Evolutionary conservation across 2,797 vertebrate species (phyloP), one percentile per base, ranked within the genome.

Genomic region (Phalanger gymnotis): DNA sequence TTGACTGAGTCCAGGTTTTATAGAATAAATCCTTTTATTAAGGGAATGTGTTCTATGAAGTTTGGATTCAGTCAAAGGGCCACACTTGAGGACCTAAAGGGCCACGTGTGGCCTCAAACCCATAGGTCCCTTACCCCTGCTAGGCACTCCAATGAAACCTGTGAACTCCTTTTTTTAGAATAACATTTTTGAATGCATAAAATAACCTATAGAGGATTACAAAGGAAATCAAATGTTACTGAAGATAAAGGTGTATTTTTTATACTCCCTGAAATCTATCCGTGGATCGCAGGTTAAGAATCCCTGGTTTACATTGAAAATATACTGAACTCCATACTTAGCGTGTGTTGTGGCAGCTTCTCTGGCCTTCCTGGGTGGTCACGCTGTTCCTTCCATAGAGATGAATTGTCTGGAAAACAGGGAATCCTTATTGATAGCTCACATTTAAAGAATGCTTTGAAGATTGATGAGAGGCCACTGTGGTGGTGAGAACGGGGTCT

Each of bases 401-500:
- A n/a, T 16, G 34, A 66, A 73, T 47, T 81, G 73, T 81, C 40
- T 81, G 9, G 40, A 81, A 81, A 27, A 40, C 40, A 27, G 22
- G 22, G 73, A 81, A 81, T 81, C 40, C 73, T 81, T 9, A 27
- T 11, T 81, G 40, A 47, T 81, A 81, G 22, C 7, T 47, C 40
- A 16, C 73, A 47, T 81, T 73, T 47, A 47, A 27, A 81, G 40
- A 81, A 81, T 25, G 40, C 7, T 81, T 47, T 81, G 25, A 81
- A 25, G 31, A 47, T 81, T 47, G 22, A 47, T 1, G 22, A 47
- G n/a, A 47, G 52, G 25, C 22, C 53, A 7, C 27, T 47, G 73
- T n/a, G 22, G 2, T 27, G 1, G 4, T 34, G 22, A 47, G 52
- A 5, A 0, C 11, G 1, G 14, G 16, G 22, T 16, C 34, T 73